phyloP scores from a whole-genome alignment of 2,888 invertebrate species.

The Drosophila niveifrons region DNA sequence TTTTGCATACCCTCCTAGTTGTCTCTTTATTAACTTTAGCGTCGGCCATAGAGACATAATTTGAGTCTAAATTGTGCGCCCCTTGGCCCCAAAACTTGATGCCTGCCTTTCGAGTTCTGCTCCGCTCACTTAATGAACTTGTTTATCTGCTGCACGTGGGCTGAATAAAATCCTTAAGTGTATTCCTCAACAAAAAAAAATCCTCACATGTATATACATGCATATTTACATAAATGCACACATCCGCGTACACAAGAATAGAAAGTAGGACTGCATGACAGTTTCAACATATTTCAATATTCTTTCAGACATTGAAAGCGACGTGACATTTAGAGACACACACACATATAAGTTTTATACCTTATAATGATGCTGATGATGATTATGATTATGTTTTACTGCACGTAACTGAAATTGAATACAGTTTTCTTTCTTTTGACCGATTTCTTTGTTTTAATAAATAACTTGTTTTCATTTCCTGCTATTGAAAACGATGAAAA shows the following conservation, averaged over 20 bases:
- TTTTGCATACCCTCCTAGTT: constrained; percentile 58
- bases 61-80: constrained; percentile 34
- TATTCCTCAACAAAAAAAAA: constrained; percentile 6
- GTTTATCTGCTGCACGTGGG: constrained; percentile 76
- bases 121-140: constrained; percentile 71
- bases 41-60: constrained; percentile 56
- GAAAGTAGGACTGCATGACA: constrained; percentile 11
- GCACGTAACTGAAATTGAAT: constrained; percentile 47
- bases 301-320: constrained; percentile 44
- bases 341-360: background rate
- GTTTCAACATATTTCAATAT: constrained; percentile 53
- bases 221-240: constrained; percentile 8
- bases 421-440: constrained; percentile 13
- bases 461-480: constrained; percentile 2
- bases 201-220: background rate
- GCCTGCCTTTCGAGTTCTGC: constrained; percentile 4
- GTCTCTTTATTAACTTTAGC: constrained; percentile 60
- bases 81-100: constrained; percentile 32
- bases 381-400: constrained; percentile 30
- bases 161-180: constrained; percentile 53
- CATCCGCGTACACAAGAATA: constrained; percentile 2
- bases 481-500: background rate
- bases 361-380: constrained; percentile 3
- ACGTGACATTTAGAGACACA: constrained; percentile 30
- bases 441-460: background rate